Evolutionary conservation across 2,888 invertebrate genomes (phyloP), one percentile per base, ranked within the genome.

Genomic region (Acrocera orbiculus): DNA sequence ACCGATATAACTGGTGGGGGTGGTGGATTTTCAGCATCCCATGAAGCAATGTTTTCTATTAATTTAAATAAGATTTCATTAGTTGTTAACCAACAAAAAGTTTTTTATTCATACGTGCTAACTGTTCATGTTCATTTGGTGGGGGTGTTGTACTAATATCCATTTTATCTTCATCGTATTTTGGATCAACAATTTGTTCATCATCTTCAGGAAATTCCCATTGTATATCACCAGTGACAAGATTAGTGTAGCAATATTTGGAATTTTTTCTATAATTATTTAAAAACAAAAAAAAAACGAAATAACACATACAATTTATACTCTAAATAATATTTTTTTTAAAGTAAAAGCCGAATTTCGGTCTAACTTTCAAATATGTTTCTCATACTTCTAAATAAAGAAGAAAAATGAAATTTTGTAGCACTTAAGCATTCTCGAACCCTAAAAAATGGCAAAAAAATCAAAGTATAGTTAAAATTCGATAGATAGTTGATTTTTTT

Each of bases 221-320:
- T 50, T 71, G 73, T 30, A 68, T 65, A 40, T 66, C 65, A 22
- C 69, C 70, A 16, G 65, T 69, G 40, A 53, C 50, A 40, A 62
- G 52, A 54, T 75, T 70, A 51, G 66, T 66, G 61, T 75, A 76
- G 64, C 65, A 73, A 61, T 76, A 76, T 45, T 73, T 65, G 58
- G 71, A 72, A 64, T 69, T 67, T 47, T 63, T 61, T 60, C 74
- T 74, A 67, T 56, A 62, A 62, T 52, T 55, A 45, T 49, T 47
- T 19, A 6, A 19, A 6, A 43, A 44, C 41, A n/a, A 41, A 47
- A 35, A 42, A 26, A 40, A 39, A 32, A 32, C n/a, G n/a, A n/a
- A n/a, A n/a, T n/a, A n/a, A n/a, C n/a, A n/a, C n/a, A n/a, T n/a
- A n/a, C n/a, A n/a, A n/a, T n/a, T n/a, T n/a, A n/a, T n/a, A n/a